Base-by-base conservation (phyloP, 2,797 vertebrate species). In the Yasuhikotakia modesta region DNA sequence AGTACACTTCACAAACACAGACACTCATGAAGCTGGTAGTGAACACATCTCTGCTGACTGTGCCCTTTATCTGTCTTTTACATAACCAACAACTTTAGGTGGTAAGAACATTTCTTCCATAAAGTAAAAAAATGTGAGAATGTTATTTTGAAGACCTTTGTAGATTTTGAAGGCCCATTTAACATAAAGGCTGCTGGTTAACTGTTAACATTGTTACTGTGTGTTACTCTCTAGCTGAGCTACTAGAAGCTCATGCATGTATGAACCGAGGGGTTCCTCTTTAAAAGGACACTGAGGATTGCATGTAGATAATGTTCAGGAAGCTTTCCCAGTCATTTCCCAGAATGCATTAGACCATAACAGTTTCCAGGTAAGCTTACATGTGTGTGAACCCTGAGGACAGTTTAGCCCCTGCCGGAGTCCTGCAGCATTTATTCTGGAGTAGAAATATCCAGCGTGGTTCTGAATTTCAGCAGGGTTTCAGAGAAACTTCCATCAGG, bases 401-500 rank as follows among this genome's bases (percentile, higher is more conserved):
- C 21, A 58, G 55, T 2, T 16, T 16, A 60, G 3, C 46, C 16
- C 46, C 46, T 16, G 48, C 4, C 14, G 17, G 13, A 50, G 48
- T 17, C 4, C 17, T 57, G 48, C 64, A 39, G 55, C 65, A 39
- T 35, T 70, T 61, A 16, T 61, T 24, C 71, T 71, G 55, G 57
- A 65, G 21, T 45, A 30, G 30, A 71, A 71, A 71, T 71, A 70
- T 64, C 71, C 60, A 78, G 58, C 68, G 55, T 71, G 76, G 21
- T 22, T 64, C 68, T 78, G 76, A 68, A 78, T 78, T 60, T 16
- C 76, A 64, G 64, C 70, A 13, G 32, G 16, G 68, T 35, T 78
- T 78, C 64, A 78, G 58, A 55, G 17, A 55, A 65, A 78, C 46
- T 78, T 78, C 35, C 50, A 70, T 78, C 67, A 64, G 76, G 58